Base-by-base conservation (phyloP, 2,113 vertebrate species). In the Eulemur macaco region DNA sequence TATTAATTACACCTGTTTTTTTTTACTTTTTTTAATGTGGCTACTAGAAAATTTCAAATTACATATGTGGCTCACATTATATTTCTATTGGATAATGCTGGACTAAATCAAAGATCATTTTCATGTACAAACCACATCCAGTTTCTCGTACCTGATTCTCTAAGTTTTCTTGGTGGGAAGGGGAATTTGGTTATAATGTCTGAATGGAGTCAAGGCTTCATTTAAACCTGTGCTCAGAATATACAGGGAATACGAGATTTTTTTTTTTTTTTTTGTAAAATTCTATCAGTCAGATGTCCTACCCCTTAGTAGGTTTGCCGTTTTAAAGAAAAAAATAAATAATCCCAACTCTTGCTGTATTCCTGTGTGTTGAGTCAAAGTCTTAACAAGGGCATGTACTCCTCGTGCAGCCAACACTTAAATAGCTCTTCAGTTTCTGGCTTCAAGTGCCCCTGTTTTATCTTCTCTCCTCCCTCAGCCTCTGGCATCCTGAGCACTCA, bases 401-500 rank as follows among this genome's bases (percentile, higher is more conserved):
- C 50, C 13, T 23, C 83, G 31, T 39, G 52, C 64, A 97, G 89
- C 58, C 83, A 94, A 58, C 47, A 95, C 74, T 89, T 95, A 94
- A 96, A 95, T 91, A 95, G 89, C 95, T 73, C 85, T 91, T 94
- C 60, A 77, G 8, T 45, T 68, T 82, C 50, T 95, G 81, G 91
- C 89, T 91, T 50, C 80, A 83, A 91, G 52, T 5, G 47, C 63
- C 74, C 92, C 42, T n/a, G 74, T 78, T 94, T 95, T 60, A 64
- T 91, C 81, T 42, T 91, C 76, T 77, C 69, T 90, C 76, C 85
- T 94, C 92, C 58, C 77, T 89, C 91, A n/a, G 93, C 23, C 71
- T 89, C 94, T 96, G 94, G 90, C 94, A 97, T 92, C 91, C 68
- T 71, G 15, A 64, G 47, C 77, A 64, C 71, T 64, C 92, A 78